Percentiles rank a stretch among this genome's conserved stretches.
phyloP scores from a whole-genome alignment of 64 coral and sea anemone species.

The Dendronephthya gigantea region DNA sequence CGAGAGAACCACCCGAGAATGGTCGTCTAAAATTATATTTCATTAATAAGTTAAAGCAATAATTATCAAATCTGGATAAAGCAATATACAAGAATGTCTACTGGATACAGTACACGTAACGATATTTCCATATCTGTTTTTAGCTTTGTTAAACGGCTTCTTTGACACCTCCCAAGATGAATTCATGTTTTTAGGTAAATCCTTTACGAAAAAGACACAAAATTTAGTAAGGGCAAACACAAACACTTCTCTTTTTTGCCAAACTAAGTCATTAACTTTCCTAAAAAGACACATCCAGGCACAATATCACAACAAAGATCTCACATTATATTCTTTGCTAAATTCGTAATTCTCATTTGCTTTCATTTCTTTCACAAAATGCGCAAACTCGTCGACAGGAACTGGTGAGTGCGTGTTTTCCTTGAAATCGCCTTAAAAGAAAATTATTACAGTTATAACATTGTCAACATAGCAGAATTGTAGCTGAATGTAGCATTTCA shows the following conservation, averaged over 20 bases:
- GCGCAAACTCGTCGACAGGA: background rate
- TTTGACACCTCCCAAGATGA: slow-evolving; percentile 18
- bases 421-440: background rate
- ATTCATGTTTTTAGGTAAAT: background rate
- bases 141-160: slow-evolving; percentile 56
- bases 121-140: slow-evolving; percentile 97
- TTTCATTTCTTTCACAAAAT: background rate
- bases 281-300: no score
- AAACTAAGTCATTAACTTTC: no score
- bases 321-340: background rate
- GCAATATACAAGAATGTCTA: background rate
- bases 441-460: background rate
- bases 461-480: no score
- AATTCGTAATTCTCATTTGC: background rate
- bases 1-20: slow-evolving; percentile 54
- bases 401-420: background rate
- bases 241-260: no score
- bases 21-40: slow-evolving; percentile 44
- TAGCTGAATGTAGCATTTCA: no score
- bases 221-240: no score
- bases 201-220: background rate
- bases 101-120: slow-evolving; percentile 59
- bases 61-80: background rate
- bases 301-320: no score
- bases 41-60: background rate